These are phyloP conservation scores for Tringa solitaria DNA, from an alignment of 2,113 vertebrate genomes.

Conservation along the genomic window DNA sequence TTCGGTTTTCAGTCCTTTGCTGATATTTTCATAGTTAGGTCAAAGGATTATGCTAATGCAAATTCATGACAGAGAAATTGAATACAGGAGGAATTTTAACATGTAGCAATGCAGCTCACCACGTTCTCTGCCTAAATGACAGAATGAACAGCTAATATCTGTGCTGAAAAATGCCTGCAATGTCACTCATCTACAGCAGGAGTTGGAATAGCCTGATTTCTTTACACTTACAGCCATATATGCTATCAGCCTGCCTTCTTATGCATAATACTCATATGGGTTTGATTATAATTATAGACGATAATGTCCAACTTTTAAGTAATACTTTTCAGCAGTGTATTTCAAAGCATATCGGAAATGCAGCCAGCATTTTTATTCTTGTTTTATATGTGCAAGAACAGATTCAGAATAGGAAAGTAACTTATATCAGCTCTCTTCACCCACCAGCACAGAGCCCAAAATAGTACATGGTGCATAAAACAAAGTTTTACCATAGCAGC, in stretches of 20 bases:
- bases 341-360: not conserved
- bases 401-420: not conserved
- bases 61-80: not conserved
- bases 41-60: not conserved
- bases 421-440: not conserved
- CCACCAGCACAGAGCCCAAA: not conserved
- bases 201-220: not conserved
- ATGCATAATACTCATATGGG: accelerated
- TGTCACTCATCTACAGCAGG: not conserved
- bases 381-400: not conserved
- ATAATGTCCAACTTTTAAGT: not conserved
- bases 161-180: not conserved
- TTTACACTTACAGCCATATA: not conserved
- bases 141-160: not conserved
- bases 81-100: not conserved
- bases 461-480: not conserved
- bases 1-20: not conserved
- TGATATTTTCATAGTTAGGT: not conserved
- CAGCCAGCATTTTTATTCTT: not conserved
- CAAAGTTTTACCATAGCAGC: not conserved
- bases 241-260: not conserved
- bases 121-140: not conserved
- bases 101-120: not conserved
- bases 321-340: not conserved
- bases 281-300: slow-evolving; percentile 26